Evolutionary conservation across 23 tunicate genomes (phyloP), one percentile per base, ranked within the genome.

Genomic region (Trididemnum clinides): DNA sequence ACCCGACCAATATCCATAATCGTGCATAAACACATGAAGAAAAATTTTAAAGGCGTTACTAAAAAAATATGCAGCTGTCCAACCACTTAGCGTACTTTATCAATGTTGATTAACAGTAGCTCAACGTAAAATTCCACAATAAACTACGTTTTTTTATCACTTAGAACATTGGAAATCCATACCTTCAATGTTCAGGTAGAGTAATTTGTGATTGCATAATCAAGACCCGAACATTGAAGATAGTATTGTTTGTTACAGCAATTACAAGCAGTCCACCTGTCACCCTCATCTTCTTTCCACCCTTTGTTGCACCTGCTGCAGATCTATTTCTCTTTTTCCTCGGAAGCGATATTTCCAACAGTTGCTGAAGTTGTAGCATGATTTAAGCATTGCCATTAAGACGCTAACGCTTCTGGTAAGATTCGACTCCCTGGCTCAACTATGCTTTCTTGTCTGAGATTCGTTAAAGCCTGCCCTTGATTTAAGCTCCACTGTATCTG

Each of bases 231-330:
- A 21, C 76, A 69, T n/a, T 69, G 76, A 28, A 69, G 37, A 21
- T 69, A 37, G 37, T 69, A 28, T n/a, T 69, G 76, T 32, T 32
- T 29, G 37, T 69, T 31, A 21, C 76, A 69, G 21, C 2, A 5
- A 31, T 28, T 37, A 32, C 76, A 69, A 21, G 31, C 37, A 33
- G 31, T 69, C 76, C 76, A 69, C 10, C 76, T 15, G 76, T 69
- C 76, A n/a, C 31, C 76, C 6, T 37, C 76, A 5, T 69, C 76
- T 69, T 32, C 12, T 69, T 69, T 37, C 76, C 76, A 69, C 2
- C 37, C 37, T 69, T 69, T 32, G 21, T 32, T 69, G 76, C 76
- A 69, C 18, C 7, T 6, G 76, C 38, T 69, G 37, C 76, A 69
- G 38, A 28, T 33, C 76, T 37, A 69, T 62, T 12, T 22, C 31